A percentile compares a stretch with the other conserved stretches of the same genome.
These are phyloP conservation scores for Antheraea assamensis DNA, from an alignment of 2,888 invertebrate species.

Conservation along the genomic window DNA sequence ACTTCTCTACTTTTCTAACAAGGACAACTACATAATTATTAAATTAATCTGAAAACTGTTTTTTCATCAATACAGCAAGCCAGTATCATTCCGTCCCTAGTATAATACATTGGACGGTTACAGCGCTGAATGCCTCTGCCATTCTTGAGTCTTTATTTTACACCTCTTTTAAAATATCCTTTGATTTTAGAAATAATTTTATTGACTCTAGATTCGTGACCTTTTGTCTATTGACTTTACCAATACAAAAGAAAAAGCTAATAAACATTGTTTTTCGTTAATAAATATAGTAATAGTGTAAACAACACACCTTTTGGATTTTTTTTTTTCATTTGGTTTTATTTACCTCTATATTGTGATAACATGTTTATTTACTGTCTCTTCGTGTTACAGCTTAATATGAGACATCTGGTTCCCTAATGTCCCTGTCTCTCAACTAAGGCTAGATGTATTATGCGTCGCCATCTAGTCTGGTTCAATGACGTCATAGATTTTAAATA, in stretches of 20 bases:
- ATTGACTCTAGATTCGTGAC: constrained; percentile 1
- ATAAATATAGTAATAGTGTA: not conserved
- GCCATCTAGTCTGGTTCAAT: not conserved
- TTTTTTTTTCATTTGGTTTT: too few relatives aligned
- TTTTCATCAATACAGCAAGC: constrained; percentile 67
- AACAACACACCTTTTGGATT: not conserved
- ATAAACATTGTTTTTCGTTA: not conserved
- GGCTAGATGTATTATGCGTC: not conserved
- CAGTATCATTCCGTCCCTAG: constrained; percentile 69
- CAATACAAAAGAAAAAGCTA: not conserved
- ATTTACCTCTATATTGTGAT: too few relatives aligned
- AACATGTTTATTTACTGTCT: not conserved
- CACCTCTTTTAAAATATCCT: not conserved
- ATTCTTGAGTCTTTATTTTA: not conserved
- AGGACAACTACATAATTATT: too few relatives aligned
- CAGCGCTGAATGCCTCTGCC: constrained; percentile 63
- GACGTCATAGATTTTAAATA: not conserved
- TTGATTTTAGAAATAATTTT: not conserved
- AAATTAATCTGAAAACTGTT: constrained; percentile 45
- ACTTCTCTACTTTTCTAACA: too few relatives aligned
- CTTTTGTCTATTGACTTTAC: not conserved
- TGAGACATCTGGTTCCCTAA: too few relatives aligned
- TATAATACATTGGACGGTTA: constrained; percentile 41
- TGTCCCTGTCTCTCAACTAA: not conserved
- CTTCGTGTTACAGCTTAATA: not conserved